Conservation (phyloP, 2,797 vertebrate species). For the Acipenser oxyrinchus region DNA sequence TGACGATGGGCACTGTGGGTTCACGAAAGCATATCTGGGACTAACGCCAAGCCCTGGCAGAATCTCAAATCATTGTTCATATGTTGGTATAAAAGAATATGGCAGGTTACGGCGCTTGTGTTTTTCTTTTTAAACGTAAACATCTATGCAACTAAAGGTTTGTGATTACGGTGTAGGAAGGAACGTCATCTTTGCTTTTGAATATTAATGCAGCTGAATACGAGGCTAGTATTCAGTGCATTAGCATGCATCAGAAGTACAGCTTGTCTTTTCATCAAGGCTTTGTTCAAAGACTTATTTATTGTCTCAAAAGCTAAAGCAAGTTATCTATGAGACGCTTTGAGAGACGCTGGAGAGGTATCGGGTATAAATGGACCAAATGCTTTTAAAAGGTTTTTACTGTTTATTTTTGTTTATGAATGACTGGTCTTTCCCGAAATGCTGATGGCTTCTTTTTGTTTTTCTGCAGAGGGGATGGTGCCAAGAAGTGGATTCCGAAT, state of each 20-base stretch:
- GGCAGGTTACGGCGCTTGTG: constrained; percentile 21
- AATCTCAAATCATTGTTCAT: constrained; percentile 27
- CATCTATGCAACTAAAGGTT: constrained; percentile 8
- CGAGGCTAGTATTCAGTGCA: constrained; percentile 28
- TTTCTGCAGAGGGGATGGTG: constrained; percentile 23
- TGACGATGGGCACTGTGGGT: constrained; percentile 19
- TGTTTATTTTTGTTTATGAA: constrained; percentile 2
- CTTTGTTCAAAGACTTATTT: constrained; percentile 38
- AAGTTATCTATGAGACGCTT: not conserved
- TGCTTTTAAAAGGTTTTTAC: constrained; percentile 4
- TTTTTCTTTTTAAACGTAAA: constrained; percentile 9
- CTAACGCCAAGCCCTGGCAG: constrained; percentile 22
- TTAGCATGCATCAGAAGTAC: constrained; percentile 25
- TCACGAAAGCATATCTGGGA: constrained; percentile 26
- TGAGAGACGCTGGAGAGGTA: not conserved
- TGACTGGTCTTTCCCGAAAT: constrained; percentile 7
- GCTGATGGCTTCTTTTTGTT: constrained; percentile 24
- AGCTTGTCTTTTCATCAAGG: constrained; percentile 24
- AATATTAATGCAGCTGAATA: constrained; percentile 29
- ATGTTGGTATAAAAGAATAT: constrained; percentile 25
- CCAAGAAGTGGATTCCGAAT: constrained; percentile 23
- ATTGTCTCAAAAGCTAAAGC: constrained; percentile 13
- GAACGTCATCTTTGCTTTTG: constrained; percentile 31
- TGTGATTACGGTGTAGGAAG: constrained; percentile 16
- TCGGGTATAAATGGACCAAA: not conserved